These are phyloP conservation scores for Helicoverpa armigera DNA, from an alignment of 1,140 invertebrate species.

Conservation along the genomic window DNA sequence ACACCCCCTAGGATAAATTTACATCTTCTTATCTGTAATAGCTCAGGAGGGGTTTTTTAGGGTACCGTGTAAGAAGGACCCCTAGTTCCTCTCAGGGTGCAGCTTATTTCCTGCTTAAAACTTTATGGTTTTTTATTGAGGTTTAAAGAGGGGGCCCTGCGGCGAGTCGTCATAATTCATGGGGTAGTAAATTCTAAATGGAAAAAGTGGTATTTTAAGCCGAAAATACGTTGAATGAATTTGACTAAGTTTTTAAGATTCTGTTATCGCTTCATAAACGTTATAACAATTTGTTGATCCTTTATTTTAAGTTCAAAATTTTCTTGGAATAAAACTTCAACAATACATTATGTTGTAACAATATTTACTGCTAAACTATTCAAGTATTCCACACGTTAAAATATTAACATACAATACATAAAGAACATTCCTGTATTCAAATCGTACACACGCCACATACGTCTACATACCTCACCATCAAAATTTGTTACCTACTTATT, in stretches of 20 bases:
- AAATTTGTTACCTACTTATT: not conserved
- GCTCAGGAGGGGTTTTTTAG: slow-evolving; percentile 62
- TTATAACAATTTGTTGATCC: not conserved
- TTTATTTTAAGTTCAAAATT: not conserved
- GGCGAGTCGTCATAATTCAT: slow-evolving; percentile 22
- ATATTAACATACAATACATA: slow-evolving; percentile 35
- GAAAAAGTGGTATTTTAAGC: not conserved
- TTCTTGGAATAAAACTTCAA: not conserved
- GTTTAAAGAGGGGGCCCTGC: slow-evolving; percentile 22
- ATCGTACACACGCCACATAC: not conserved
- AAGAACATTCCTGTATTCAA: slow-evolving; percentile 8
- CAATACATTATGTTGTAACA: not conserved
- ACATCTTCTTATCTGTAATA: slow-evolving; percentile 67
- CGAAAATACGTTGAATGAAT: not conserved
- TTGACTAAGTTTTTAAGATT: not conserved
- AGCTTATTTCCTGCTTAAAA: slow-evolving; percentile 17
- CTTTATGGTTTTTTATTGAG: slow-evolving; percentile 28
- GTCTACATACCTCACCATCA: not conserved
- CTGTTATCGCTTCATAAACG: not conserved
- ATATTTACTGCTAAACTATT: slow-evolving; percentile 1
- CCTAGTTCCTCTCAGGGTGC: slow-evolving; percentile 8
- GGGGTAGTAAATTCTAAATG: slow-evolving; percentile 2
- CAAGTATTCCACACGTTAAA: slow-evolving; percentile 16
- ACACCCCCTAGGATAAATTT: slow-evolving; percentile 66
- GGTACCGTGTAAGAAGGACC: slow-evolving; percentile 22